phyloP scores from a whole-genome alignment of 2,888 invertebrate genomes.

The Machimus atricapillus region DNA sequence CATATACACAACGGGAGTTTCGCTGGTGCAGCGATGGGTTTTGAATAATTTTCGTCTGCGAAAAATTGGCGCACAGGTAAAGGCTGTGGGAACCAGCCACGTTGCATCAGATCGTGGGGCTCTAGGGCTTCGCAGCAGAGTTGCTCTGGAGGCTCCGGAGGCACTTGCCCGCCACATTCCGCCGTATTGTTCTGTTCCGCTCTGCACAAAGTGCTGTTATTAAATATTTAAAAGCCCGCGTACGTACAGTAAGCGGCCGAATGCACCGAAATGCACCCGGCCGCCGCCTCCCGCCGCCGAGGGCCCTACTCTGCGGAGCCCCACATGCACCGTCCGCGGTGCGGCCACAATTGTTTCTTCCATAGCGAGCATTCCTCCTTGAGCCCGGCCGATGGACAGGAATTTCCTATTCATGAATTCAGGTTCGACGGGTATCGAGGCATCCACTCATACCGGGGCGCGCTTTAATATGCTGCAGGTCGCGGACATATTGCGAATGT shows the following conservation, averaged over 20 bases:
- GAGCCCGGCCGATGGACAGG: slow-evolving; percentile 11
- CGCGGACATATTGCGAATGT: slow-evolving; percentile 19
- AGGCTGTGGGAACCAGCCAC: not conserved
- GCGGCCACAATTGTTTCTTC: slow-evolving; percentile 16
- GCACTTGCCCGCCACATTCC: slow-evolving; percentile 11
- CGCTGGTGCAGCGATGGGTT: not conserved
- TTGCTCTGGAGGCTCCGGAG: not conserved
- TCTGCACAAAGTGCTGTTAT: slow-evolving; percentile 27
- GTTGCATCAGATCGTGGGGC: not conserved
- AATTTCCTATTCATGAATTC: slow-evolving; percentile 39
- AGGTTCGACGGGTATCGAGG: slow-evolving; percentile 13
- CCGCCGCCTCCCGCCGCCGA: not conserved
- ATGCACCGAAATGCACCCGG: not conserved
- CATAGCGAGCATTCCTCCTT: slow-evolving; percentile 22
- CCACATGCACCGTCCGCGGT: not conserved
- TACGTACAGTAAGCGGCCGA: not conserved
- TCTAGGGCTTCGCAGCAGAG: not conserved
- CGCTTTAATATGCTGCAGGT: slow-evolving; percentile 28
- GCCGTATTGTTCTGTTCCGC: slow-evolving; percentile 1
- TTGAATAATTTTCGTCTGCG: slow-evolving; percentile 1
- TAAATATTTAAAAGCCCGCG: slow-evolving; percentile 24
- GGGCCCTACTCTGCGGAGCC: not conserved
- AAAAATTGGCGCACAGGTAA: not conserved
- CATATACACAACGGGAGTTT: not conserved
- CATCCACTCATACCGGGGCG: slow-evolving; percentile 10